phyloP scores from a whole-genome alignment of 2,888 invertebrate genomes.

The Ethmia dodecea region DNA sequence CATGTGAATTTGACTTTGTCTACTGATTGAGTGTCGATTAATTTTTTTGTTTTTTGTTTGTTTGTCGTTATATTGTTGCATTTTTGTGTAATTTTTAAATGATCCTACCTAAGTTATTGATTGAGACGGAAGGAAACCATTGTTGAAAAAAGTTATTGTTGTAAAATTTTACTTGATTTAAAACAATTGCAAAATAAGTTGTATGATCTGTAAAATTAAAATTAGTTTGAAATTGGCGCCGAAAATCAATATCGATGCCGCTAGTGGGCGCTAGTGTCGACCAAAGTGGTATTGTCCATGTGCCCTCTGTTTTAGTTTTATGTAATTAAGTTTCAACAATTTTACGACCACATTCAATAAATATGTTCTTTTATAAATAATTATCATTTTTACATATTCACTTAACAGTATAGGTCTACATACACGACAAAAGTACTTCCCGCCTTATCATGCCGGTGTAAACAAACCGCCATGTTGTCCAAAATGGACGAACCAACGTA shows the following conservation, averaged over 20 bases:
- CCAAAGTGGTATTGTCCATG: constrained; percentile 60
- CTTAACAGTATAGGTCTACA: constrained; percentile 26
- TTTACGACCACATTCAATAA: constrained; percentile 45
- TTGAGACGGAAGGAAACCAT: too few species aligned
- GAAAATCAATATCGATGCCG: constrained; percentile 15
- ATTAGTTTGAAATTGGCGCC: constrained; percentile 37
- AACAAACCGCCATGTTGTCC: constrained; percentile 77
- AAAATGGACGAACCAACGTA: constrained; percentile 42
- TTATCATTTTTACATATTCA: constrained; percentile 34
- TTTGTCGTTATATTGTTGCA: too few species aligned
- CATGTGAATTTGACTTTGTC: too few species aligned
- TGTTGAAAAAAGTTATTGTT: too few species aligned
- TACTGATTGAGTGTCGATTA: too few species aligned
- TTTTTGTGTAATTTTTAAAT: too few species aligned
- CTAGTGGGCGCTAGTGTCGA: constrained; percentile 46
- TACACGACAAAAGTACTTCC: constrained; percentile 51
- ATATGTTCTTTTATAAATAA: constrained; percentile 35
- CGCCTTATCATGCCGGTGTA: constrained; percentile 77
- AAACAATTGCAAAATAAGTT: too few species aligned
- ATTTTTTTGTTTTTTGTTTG: too few species aligned
- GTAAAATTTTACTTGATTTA: too few species aligned
- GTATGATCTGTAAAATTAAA: too few species aligned
- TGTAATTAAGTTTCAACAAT: constrained; percentile 25
- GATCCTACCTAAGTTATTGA: too few species aligned
- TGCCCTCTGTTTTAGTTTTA: constrained; percentile 38